Evolutionary conservation across 2,888 invertebrate species (phyloP).

Genomic region (Torymus tubicola): DNA sequence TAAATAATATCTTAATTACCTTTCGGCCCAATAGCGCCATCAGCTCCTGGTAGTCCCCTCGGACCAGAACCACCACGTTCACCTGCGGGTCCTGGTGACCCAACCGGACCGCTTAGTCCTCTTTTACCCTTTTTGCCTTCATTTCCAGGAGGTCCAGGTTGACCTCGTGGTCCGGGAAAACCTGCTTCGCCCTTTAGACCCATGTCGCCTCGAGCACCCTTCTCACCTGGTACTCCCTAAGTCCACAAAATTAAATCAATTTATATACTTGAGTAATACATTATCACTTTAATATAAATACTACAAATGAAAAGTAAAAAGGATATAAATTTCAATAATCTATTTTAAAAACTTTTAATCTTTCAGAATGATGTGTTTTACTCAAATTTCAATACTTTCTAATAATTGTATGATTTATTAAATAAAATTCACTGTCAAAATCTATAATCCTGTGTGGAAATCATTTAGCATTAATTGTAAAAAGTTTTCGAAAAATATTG

Average conservation of each 20-base stretch:
- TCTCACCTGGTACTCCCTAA: constrained; percentile 86
- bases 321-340: too few relatives aligned
- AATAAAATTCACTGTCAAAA: too few relatives aligned
- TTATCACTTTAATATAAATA: too few relatives aligned
- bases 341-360: background rate
- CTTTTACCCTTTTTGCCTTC: constrained; percentile 90
- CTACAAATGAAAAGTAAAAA: too few relatives aligned
- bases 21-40: constrained; percentile 87
- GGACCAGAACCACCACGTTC: constrained; percentile 84
- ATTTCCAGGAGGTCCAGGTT: constrained; percentile 85
- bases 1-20: constrained; percentile 74
- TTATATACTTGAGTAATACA: too few relatives aligned
- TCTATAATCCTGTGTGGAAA: too few relatives aligned
- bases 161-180: constrained; percentile 84
- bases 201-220: constrained; percentile 87
- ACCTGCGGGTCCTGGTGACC: constrained; percentile 84
- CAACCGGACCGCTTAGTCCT: constrained; percentile 86
- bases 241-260: too few relatives aligned
- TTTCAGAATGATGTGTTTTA: background rate
- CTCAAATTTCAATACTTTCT: too few relatives aligned
- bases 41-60: constrained; percentile 85
- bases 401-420: too few relatives aligned
- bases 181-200: constrained; percentile 88
- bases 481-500: background rate
- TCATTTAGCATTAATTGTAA: background rate